Percentiles rank a stretch among this genome's conserved stretches.
Conservation (phyloP, 2,113 vertebrate genomes). For the Gymnarchus niloticus region DNA sequence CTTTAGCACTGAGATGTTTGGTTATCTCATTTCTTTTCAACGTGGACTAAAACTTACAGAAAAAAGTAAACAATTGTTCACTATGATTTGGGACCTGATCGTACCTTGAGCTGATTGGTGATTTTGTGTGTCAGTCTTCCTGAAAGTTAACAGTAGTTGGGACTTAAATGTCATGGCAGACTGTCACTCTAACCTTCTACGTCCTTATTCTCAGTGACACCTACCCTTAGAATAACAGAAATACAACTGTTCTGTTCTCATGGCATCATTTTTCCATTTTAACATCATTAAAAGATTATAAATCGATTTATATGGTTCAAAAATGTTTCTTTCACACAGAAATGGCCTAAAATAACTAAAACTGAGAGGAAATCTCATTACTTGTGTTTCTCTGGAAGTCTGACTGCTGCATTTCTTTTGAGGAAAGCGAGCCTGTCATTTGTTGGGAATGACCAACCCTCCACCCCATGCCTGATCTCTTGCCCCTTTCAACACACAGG, state of each 20-base stretch:
- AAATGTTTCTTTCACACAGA: background rate
- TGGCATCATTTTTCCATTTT: background rate
- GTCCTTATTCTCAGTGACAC: too few relatives aligned
- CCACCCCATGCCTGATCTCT: background rate
- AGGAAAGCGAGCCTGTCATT: background rate
- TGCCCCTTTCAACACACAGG: background rate
- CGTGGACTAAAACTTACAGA: background rate
- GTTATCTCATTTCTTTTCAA: too few relatives aligned
- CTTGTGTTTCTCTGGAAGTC: background rate
- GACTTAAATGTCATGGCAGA: too few relatives aligned
- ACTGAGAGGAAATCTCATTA: background rate
- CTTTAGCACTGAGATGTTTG: conserved; percentile 42
- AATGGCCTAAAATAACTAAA: background rate
- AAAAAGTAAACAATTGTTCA: background rate
- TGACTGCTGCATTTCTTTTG: background rate
- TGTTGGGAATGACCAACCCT: background rate
- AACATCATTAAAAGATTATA: background rate
- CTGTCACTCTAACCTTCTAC: too few relatives aligned
- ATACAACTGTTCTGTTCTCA: background rate
- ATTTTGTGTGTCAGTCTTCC: too few relatives aligned
- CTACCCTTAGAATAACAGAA: too few relatives aligned
- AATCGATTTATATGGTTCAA: background rate
- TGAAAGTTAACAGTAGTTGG: too few relatives aligned
- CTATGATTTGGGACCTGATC: conserved; percentile 33
- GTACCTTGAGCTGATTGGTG: too few relatives aligned